phyloP scores from a whole-genome alignment of 2,888 invertebrate species.

The Eilema griseolum region DNA sequence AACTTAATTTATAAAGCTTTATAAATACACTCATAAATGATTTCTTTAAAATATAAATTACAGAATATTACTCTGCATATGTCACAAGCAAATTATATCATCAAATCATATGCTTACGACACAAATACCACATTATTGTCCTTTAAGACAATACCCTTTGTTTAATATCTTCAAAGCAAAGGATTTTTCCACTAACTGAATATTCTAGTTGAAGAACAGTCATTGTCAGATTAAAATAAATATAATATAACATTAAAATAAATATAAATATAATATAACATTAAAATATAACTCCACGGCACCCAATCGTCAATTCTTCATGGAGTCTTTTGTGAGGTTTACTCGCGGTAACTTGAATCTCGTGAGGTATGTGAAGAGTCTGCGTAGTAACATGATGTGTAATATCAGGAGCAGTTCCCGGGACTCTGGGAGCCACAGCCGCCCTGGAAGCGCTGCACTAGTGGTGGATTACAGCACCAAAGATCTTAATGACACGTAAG shows the following conservation, averaged over 20 bases:
- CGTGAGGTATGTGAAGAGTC: constrained; percentile 10
- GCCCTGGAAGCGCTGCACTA: constrained; percentile 88
- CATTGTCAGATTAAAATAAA: neutral
- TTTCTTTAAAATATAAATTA: neutral
- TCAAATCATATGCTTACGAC: neutral
- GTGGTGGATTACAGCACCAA: constrained; percentile 78
- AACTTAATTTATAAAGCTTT: neutral
- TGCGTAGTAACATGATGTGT: constrained; percentile 9
- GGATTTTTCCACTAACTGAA: neutral
- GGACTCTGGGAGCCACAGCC: constrained; percentile 92
- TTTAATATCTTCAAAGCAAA: neutral
- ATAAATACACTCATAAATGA: neutral
- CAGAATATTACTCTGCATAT: neutral
- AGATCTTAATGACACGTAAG: constrained; percentile 75
- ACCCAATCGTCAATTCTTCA: neutral
- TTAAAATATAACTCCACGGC: neutral
- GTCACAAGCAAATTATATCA: neutral
- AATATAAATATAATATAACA: neutral
- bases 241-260: neutral
- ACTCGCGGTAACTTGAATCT: neutral
- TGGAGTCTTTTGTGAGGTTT: neutral
- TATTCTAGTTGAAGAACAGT: neutral
- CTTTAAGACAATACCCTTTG: constrained; percentile 3
- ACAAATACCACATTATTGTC: neutral
- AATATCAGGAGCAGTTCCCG: constrained; percentile 84